Conservation (phyloP, 1,140 invertebrate genomes). For the Aphaenogaster rudis region DNA sequence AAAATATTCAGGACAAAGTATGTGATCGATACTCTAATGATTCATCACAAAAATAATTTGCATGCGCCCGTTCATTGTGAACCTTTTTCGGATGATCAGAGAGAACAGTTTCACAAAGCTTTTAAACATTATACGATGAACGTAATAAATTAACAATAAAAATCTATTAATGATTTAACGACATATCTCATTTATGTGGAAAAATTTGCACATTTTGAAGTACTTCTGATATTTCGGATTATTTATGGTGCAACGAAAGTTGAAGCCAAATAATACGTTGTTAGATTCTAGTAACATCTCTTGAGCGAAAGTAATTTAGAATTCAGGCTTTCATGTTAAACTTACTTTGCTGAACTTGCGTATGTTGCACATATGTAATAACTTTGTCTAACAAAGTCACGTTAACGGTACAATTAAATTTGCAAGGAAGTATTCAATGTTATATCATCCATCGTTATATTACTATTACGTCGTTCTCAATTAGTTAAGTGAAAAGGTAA, state of each 20-base stretch:
- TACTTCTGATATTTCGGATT: background rate
- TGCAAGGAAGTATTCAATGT: constrained; percentile 9
- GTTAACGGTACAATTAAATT: constrained; percentile 17
- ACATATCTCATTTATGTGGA: background rate
- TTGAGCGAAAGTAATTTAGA: constrained; percentile 35
- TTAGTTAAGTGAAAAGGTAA: background rate
- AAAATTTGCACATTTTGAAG: background rate
- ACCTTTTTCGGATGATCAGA: background rate
- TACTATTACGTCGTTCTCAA: background rate
- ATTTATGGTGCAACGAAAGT: constrained; percentile 6
- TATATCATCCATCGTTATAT: background rate
- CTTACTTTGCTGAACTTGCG: constrained; percentile 22
- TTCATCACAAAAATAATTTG: constrained; percentile 13
- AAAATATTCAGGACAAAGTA: background rate
- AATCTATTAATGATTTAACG: background rate
- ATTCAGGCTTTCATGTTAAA: constrained; percentile 30
- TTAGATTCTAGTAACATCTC: background rate
- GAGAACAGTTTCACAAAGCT: background rate
- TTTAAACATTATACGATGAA: background rate
- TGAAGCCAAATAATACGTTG: background rate
- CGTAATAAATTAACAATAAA: background rate
- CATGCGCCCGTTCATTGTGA: background rate
- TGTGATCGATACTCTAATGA: constrained; percentile 5
- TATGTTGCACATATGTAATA: background rate
- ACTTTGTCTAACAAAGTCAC: constrained; percentile 16